A percentile compares a stretch with the other conserved stretches of the same genome.
Evolutionary conservation across 2,113 vertebrate genomes (phyloP).

Genomic region (Girardinichthys multiradiatus): DNA sequence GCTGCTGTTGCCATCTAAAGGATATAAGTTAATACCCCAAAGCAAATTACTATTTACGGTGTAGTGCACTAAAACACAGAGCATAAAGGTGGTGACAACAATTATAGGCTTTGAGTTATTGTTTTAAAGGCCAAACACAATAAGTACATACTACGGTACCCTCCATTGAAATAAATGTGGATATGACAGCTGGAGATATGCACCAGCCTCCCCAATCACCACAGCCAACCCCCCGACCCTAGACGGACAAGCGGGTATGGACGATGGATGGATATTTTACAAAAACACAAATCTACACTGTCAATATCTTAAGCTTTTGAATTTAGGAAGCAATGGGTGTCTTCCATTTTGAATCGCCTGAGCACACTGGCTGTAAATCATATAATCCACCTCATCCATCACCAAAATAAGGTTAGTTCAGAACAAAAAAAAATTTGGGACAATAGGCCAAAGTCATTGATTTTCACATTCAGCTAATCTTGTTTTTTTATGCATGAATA

Average conservation of each 20-base stretch:
- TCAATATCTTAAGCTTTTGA: constrained; percentile 2
- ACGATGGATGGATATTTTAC: not conserved
- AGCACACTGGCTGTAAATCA: constrained; percentile 67
- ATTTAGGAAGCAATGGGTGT: constrained; percentile 30
- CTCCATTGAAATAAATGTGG: not conserved
- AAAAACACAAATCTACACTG: not conserved
- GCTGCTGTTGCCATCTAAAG: constrained; percentile 72
- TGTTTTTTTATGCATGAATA: constrained; percentile 27
- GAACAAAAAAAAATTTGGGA: constrained; percentile 18
- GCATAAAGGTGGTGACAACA: not conserved
- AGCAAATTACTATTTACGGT: not conserved
- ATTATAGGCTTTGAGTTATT: too few species aligned
- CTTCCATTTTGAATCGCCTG: constrained; percentile 26
- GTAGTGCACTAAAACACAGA: not conserved
- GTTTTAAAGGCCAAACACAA: too few species aligned
- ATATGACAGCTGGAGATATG: not conserved
- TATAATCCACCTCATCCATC: constrained; percentile 72
- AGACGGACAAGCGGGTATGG: not conserved
- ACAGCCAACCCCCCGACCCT: too few species aligned
- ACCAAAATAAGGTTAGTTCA: constrained; percentile 44
- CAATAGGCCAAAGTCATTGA: not conserved
- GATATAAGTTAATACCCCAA: constrained; percentile 36
- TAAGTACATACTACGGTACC: not conserved
- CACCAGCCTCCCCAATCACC: too few species aligned
- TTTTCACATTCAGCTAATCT: constrained; percentile 7